Percentiles rank a stretch among this genome's conserved stretches.
phyloP scores from a whole-genome alignment of 2,888 invertebrate species.

The Galerucella calmariensis region DNA sequence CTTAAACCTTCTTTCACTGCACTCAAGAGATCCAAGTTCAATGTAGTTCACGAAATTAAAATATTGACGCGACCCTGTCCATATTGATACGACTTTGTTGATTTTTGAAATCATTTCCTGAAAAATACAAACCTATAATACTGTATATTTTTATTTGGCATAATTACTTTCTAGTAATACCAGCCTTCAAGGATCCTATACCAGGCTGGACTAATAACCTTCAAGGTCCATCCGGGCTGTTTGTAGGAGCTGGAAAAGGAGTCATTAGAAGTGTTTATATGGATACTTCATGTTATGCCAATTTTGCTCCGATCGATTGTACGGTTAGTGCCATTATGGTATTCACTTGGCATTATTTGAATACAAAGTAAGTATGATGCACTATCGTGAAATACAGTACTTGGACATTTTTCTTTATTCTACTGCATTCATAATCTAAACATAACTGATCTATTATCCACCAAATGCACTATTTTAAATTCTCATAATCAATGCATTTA shows the following conservation, averaged over 20 bases:
- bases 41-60: too few relatives aligned
- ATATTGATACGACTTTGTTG: too few relatives aligned
- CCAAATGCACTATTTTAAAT: too few relatives aligned
- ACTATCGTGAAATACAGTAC: not conserved
- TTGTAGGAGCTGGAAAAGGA: constrained; percentile 85
- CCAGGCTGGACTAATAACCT: constrained; percentile 92
- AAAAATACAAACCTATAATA: too few relatives aligned
- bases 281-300: constrained; percentile 70
- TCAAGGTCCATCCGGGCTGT: constrained; percentile 88
- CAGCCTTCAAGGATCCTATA: constrained; percentile 79
- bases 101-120: too few relatives aligned
- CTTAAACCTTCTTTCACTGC: too few relatives aligned
- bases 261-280: constrained; percentile 88
- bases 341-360: constrained; percentile 72
- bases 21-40: too few relatives aligned
- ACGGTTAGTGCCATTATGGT: constrained; percentile 82
- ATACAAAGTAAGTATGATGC: constrained; percentile 38
- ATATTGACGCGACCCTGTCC: too few relatives aligned
- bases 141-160: too few relatives aligned
- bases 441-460: not conserved
- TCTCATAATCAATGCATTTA: too few relatives aligned
- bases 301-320: constrained; percentile 82
- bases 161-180: constrained; percentile 72
- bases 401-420: not conserved
- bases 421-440: not conserved